Evolutionary conservation across 2,888 invertebrate genomes (phyloP), one percentile per base, ranked within the genome.

Genomic region (Orthosia gothica): DNA sequence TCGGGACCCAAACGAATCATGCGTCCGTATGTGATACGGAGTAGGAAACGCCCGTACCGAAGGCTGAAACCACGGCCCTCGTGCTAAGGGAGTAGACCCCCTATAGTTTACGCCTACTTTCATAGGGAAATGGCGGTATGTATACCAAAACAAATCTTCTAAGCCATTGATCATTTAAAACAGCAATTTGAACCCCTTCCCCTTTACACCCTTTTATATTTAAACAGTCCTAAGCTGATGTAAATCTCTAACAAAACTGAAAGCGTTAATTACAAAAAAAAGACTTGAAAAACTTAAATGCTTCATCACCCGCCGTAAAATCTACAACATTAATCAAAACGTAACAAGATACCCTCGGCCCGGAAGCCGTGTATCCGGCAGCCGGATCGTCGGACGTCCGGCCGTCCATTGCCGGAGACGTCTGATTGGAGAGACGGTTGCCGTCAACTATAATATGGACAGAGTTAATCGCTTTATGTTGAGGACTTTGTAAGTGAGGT

Each of bases 341-440:
- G 61, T 79, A 73, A 69, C 65, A 70, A 83, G 66, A 76, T 81
- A 74, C 67, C 65, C 49, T 57, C 3, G 40, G 18, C 4, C 70
- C 78, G 83, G 75, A 73, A 54, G 52, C 55, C 57, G 57, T 52
- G 26, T 72, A 45, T 72, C 85, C 85, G 85, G 67, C 55, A 49
- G 54, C 77, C 84, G 85, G 85, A 85, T 70, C 70, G 59, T 57
- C 81, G 86, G 84, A 78, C 47, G 32, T 86, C 84, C 86, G 84
- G 69, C 18, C 76, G 71, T 74, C 80, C 74, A 65, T 68, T 3
- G 13, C 82, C 83, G 86, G 85, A 82, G 50, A 79, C 69, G 18
- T 70, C 63, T 79, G 86, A 81, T 83, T 76, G 74, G 67, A 67
- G 66, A 7, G 40, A 45, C 57, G 18, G 26, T 45, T 18, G 18